These are phyloP conservation scores for Opisthograptis luteolata DNA, from an alignment of 2,888 invertebrate genomes.

Conservation along the genomic window DNA sequence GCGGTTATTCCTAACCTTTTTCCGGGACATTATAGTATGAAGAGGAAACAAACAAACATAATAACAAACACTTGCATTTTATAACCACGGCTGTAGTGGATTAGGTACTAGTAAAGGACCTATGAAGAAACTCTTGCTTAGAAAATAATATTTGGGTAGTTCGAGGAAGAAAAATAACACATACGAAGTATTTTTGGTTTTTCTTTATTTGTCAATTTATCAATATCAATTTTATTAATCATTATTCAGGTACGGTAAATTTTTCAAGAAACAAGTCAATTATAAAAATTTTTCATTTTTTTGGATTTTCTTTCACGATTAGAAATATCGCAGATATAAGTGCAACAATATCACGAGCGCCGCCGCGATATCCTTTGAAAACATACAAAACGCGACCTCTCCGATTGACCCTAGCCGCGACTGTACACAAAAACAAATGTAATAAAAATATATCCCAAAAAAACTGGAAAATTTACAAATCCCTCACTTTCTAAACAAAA, in stretches of 20 bases:
- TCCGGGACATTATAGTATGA: too few relatives aligned
- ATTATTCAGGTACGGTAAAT: conserved; percentile 69
- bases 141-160: too few relatives aligned
- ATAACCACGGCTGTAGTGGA: too few relatives aligned
- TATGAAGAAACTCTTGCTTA: too few relatives aligned
- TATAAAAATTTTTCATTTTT: conserved; percentile 72
- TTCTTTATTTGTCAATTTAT: conserved; percentile 79
- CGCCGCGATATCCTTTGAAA: conserved; percentile 58
- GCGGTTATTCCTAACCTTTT: too few relatives aligned
- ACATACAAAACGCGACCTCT: conserved; percentile 68
- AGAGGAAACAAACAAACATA: too few relatives aligned
- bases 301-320: conserved; percentile 54
- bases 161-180: conserved; percentile 46
- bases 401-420: conserved; percentile 64
- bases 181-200: conserved; percentile 46
- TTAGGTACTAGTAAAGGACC: too few relatives aligned
- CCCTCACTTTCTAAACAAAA: conserved; percentile 59
- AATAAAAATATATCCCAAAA: conserved; percentile 69
- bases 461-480: conserved; percentile 73
- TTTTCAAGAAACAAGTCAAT: conserved; percentile 61
- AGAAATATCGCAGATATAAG: conserved; percentile 73
- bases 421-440: conserved; percentile 74
- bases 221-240: conserved; percentile 41
- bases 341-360: conserved; percentile 54
- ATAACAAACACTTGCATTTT: too few relatives aligned